Percentiles rank a stretch among this genome's conserved stretches.
Conservation (phyloP, 2,797 vertebrate species). For the Rhinatrema bivittatum region DNA sequence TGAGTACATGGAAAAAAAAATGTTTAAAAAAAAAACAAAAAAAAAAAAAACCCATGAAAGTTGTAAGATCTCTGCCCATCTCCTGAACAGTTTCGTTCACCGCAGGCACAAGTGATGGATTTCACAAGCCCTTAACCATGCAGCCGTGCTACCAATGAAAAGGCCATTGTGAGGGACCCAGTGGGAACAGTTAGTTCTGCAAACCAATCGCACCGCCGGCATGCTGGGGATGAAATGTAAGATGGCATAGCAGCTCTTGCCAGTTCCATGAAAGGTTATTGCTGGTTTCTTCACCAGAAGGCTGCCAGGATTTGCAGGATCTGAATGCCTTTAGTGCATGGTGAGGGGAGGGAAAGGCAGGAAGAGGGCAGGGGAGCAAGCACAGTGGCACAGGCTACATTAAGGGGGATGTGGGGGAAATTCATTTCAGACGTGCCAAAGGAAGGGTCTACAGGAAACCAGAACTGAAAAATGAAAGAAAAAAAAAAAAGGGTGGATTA, state of each 20-base stretch:
- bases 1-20: conserved; percentile 3
- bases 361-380: neutral
- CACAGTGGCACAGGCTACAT: neutral
- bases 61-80: conserved; percentile 1
- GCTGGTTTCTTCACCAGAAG: conserved; percentile 22
- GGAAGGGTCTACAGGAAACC: conserved; percentile 87
- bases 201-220: neutral
- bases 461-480: conserved; percentile 91
- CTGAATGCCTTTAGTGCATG: conserved; percentile 16
- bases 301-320: conserved; percentile 9
- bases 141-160: no score
- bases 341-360: conserved; percentile 13
- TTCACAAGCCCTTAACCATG: no score
- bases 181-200: neutral
- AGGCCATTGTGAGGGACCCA: neutral
- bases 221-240: neutral
- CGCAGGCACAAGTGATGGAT: no score
- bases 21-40: no score
- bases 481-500: conserved; percentile 67
- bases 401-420: conserved; percentile 42
- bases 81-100: no score
- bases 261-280: conserved; percentile 5
- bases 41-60: no score
- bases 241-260: neutral
- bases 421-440: conserved; percentile 74